Percentiles rank a stretch among this genome's conserved stretches.
These are phyloP conservation scores for Sakesphorus luctuosus DNA, from an alignment of 2,113 vertebrate species.

Conservation along the genomic window DNA sequence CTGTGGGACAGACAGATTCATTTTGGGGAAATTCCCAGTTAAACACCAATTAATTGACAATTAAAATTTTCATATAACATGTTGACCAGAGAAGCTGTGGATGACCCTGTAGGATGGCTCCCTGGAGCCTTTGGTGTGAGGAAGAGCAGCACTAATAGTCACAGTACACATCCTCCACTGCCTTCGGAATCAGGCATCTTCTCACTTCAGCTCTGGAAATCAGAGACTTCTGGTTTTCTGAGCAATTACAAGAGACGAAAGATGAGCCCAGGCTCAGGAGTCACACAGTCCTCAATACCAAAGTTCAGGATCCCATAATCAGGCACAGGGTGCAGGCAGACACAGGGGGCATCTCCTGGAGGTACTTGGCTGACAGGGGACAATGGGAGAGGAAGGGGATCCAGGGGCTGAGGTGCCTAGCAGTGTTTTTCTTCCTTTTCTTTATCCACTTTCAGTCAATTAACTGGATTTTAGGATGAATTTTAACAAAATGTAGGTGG, in stretches of 20 bases:
- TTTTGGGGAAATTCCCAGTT: not conserved
- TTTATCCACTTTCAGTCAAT: not conserved
- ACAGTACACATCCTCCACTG: accelerated
- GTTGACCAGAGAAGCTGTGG: not conserved
- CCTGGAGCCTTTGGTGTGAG: not conserved
- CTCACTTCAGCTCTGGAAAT: not conserved
- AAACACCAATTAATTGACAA: not conserved
- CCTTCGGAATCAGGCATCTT: accelerated
- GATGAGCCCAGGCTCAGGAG: not conserved
- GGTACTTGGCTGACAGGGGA: accelerated
- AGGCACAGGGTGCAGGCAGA: not conserved
- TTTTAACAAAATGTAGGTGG: not conserved
- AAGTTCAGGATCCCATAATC: not conserved
- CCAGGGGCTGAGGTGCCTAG: accelerated
- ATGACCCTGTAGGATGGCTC: not conserved
- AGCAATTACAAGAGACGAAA: not conserved
- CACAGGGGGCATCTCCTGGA: accelerated
- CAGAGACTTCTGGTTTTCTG: not conserved
- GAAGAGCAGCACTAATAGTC: not conserved
- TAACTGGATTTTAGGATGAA: not conserved
- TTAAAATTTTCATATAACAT: not conserved
- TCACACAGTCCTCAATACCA: accelerated
- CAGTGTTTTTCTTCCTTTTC: not conserved
- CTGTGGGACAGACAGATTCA: not conserved
- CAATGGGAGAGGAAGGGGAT: not conserved